These are phyloP conservation scores for Chloroclystis v-ata DNA, from an alignment of 2,888 invertebrate genomes.

Conservation along the genomic window DNA sequence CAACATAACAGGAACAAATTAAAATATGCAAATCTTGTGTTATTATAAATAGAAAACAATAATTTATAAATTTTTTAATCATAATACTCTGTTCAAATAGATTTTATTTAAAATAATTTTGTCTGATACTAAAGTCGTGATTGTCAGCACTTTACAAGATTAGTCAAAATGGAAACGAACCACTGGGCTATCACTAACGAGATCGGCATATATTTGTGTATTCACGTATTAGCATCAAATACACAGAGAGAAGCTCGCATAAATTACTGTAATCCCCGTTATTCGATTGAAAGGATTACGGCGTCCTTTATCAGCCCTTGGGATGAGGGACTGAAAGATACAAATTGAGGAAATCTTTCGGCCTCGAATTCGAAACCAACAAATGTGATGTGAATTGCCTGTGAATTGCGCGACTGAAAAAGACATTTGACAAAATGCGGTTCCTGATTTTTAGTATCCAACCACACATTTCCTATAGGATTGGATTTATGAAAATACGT, in stretches of 20 bases:
- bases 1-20: slow-evolving; percentile 63
- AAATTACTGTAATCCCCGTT: slow-evolving; percentile 55
- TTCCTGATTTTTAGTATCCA: too few relatives aligned
- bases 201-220: slow-evolving; percentile 31
- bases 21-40: slow-evolving; percentile 43
- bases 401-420: slow-evolving; percentile 16
- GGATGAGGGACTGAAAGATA: slow-evolving; percentile 44
- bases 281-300: slow-evolving; percentile 67
- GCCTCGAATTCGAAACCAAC: slow-evolving; percentile 20
- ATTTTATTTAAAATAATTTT: too few relatives aligned
- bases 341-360: slow-evolving; percentile 53
- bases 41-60: too few relatives aligned
- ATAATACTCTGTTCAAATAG: neutral
- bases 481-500: too few relatives aligned
- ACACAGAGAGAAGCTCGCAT: slow-evolving; percentile 41
- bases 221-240: slow-evolving; percentile 19
- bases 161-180: neutral
- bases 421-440: slow-evolving; percentile 2
- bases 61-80: too few relatives aligned
- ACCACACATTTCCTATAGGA: too few relatives aligned
- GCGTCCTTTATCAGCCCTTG: slow-evolving; percentile 56
- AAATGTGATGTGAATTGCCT: slow-evolving; percentile 20
- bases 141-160: neutral
- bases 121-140: neutral
- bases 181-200: slow-evolving; percentile 10